Evolutionary conservation across 2,888 invertebrate genomes (phyloP).

Genomic region (Tupiocoris notatus): DNA sequence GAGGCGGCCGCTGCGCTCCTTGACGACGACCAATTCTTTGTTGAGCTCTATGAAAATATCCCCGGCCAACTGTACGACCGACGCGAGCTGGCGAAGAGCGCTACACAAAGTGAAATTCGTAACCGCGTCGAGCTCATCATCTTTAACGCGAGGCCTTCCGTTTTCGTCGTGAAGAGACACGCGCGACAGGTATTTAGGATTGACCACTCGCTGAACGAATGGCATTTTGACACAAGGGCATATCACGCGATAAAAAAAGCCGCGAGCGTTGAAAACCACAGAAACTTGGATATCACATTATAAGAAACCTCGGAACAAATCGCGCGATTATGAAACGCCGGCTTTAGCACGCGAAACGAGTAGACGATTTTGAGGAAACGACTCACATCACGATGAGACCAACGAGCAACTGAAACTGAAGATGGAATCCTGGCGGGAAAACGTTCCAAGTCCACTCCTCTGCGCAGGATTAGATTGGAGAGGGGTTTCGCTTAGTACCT

Average conservation of each 20-base stretch:
- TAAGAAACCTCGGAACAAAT: background rate
- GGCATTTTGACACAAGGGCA: conserved; percentile 64
- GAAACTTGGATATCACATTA: background rate
- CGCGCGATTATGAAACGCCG: background rate
- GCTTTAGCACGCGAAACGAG: background rate
- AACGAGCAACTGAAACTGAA: background rate
- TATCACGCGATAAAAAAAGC: conserved; percentile 15
- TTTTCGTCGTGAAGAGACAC: conserved; percentile 63
- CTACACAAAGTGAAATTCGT: conserved; percentile 83
- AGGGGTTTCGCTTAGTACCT: too few relatives aligned
- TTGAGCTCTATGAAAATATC: conserved; percentile 83
- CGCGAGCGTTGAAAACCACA: background rate
- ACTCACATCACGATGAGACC: background rate
- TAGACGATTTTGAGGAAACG: background rate
- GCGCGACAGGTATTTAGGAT: conserved; percentile 76
- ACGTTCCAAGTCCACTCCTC: background rate
- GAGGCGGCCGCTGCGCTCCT: conserved; percentile 69
- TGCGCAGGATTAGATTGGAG: too few relatives aligned
- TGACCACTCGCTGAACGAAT: conserved; percentile 80
- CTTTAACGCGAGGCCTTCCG: conserved; percentile 62
- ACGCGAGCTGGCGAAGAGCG: conserved; percentile 80
- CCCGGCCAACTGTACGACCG: conserved; percentile 76
- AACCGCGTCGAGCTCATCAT: conserved; percentile 80
- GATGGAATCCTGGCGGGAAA: background rate
- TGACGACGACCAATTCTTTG: conserved; percentile 69